Percentiles rank a stretch among this genome's conserved stretches.
phyloP scores from a whole-genome alignment of 2,113 vertebrate genomes.

The Cardinalis cardinalis region DNA sequence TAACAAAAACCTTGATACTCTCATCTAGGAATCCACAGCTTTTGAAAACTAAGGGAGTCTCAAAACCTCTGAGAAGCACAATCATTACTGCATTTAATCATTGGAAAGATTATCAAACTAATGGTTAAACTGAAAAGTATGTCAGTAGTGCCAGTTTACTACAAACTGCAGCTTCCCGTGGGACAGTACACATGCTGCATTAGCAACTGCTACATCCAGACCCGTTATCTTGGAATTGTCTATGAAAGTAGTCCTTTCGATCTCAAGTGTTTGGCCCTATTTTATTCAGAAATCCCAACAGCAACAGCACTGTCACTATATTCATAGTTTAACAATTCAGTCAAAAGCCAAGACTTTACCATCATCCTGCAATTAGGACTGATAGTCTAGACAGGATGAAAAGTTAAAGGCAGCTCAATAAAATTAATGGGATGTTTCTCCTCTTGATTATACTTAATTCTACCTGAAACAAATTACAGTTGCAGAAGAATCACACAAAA shows the following conservation, averaged over 20 bases:
- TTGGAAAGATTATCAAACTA: neutral
- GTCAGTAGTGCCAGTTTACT: neutral
- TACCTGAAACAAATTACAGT: neutral
- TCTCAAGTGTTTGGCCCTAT: neutral
- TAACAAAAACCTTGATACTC: neutral
- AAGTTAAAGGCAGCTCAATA: neutral
- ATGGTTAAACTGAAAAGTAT: neutral
- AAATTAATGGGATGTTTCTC: neutral
- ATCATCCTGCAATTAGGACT: neutral
- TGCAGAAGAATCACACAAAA: neutral
- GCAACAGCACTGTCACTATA: neutral
- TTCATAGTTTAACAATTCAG: neutral
- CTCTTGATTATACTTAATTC: neutral
- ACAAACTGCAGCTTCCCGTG: neutral
- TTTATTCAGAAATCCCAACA: neutral
- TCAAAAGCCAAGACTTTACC: neutral
- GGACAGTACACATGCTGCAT: rapidly evolving
- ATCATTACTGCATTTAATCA: neutral
- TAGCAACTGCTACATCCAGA: neutral
- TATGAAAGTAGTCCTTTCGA: neutral
- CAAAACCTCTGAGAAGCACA: neutral
- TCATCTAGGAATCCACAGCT: neutral
- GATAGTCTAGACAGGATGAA: neutral
- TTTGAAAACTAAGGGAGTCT: neutral
- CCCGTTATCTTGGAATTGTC: neutral